These are phyloP conservation scores for Branchinecta sandiegonensis DNA, from an alignment of 2,888 invertebrate species.

Conservation along the genomic window DNA sequence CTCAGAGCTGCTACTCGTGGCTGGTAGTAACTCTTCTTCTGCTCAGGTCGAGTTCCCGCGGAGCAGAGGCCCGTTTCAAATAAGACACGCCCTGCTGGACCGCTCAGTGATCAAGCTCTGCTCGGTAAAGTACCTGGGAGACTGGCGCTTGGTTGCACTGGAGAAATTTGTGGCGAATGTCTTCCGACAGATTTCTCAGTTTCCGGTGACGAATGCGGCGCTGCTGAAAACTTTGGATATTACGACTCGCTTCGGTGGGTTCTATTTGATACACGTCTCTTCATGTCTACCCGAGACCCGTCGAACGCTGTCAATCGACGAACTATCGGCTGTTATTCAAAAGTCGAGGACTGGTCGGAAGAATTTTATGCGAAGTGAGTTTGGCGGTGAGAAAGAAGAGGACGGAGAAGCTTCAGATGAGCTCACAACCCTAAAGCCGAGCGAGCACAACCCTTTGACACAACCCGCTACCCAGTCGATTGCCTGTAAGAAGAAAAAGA, in stretches of 20 bases:
- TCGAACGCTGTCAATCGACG: background rate
- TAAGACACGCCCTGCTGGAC: background rate
- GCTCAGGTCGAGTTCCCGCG: background rate
- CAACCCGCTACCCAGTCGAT: background rate
- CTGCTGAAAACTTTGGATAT: constrained; percentile 7
- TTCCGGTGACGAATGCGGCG: background rate
- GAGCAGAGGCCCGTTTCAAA: constrained; percentile 5
- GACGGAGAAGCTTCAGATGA: background rate
- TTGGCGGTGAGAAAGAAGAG: background rate
- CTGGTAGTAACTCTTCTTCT: background rate
- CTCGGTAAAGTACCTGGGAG: background rate
- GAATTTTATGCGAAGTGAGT: background rate
- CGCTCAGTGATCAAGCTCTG: constrained; percentile 14
- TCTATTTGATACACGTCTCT: constrained; percentile 1
- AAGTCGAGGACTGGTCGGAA: background rate
- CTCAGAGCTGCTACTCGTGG: constrained; percentile 4
- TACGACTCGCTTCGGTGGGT: constrained; percentile 16
- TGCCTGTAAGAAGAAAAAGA: background rate
- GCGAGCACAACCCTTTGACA: background rate
- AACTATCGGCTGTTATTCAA: background rate
- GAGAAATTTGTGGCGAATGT: constrained; percentile 15
- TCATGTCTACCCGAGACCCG: constrained; percentile 15
- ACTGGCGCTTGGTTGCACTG: constrained; percentile 16
- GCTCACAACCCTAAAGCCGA: background rate
- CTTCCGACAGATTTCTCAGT: background rate